Evolutionary conservation across 2,113 vertebrate genomes (phyloP).

Genomic region (Zosterops hypoxanthus): DNA sequence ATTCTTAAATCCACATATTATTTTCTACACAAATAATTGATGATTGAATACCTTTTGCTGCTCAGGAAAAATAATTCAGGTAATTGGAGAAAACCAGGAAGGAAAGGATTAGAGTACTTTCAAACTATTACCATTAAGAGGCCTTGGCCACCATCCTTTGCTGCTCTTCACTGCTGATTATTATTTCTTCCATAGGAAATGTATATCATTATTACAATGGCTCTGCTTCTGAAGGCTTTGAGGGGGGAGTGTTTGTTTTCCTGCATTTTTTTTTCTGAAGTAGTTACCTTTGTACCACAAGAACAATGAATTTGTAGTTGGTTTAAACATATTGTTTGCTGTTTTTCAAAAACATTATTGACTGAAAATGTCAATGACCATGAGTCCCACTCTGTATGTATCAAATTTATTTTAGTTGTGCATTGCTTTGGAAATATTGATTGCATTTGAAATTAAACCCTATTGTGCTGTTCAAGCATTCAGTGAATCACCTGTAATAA

Average conservation of each 20-base stretch:
- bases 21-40: not conserved
- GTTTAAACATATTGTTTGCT: slow-evolving; percentile 40
- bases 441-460: slow-evolving; percentile 65
- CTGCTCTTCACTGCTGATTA: not conserved
- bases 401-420: slow-evolving; percentile 55
- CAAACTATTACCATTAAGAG: not conserved
- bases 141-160: not conserved
- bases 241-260: not conserved
- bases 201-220: not conserved
- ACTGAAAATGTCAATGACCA: slow-evolving; percentile 58
- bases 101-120: not conserved
- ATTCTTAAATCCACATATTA: not conserved
- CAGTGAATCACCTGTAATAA: slow-evolving; percentile 51
- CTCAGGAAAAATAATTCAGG: not conserved
- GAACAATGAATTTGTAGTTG: slow-evolving; percentile 58
- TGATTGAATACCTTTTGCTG: not conserved
- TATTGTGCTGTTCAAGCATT: slow-evolving; percentile 39
- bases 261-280: not conserved
- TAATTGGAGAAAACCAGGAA: not conserved
- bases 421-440: slow-evolving; percentile 73
- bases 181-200: not conserved
- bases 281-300: slow-evolving; percentile 35
- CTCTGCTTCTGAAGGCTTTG: not conserved
- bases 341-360: slow-evolving; percentile 60
- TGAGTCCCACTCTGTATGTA: not conserved